Evolutionary conservation across 1,140 invertebrate species (phyloP).

Genomic region (Triops longicaudatus): DNA sequence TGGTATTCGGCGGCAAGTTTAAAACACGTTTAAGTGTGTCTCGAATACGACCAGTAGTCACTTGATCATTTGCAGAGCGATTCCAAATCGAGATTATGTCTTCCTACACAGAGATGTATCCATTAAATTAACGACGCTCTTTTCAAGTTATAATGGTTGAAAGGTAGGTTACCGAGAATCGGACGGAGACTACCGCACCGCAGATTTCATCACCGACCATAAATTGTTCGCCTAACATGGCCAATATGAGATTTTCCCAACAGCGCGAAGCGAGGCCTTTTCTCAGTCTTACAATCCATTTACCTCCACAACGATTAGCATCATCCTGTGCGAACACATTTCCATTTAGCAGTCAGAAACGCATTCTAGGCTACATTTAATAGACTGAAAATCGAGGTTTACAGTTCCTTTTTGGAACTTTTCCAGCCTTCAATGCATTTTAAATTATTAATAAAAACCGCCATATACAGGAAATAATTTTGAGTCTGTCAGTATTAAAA

Average conservation of each 20-base stretch:
- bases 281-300: constrained; percentile 88
- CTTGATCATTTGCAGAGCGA: constrained; percentile 77
- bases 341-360: too few species aligned
- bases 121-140: not conserved
- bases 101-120: constrained; percentile 60
- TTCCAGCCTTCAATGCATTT: too few species aligned
- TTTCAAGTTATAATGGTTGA: not conserved
- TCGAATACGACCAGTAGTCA: constrained; percentile 78
- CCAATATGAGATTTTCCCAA: constrained; percentile 97
- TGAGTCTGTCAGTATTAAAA: too few species aligned
- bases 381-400: too few species aligned
- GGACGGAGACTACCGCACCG: constrained; percentile 89
- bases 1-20: constrained; percentile 82
- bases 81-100: constrained; percentile 98
- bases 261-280: constrained; percentile 91
- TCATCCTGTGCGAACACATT: constrained; percentile 53
- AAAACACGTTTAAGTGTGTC: constrained; percentile 89
- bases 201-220: constrained; percentile 98
- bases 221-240: constrained; percentile 97
- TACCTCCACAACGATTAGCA: constrained; percentile 89
- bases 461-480: too few species aligned
- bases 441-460: too few species aligned
- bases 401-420: too few species aligned
- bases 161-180: constrained; percentile 62
- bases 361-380: too few species aligned